These are phyloP conservation scores for Acipenser oxyrinchus DNA, from an alignment of 2,797 vertebrate genomes.

Conservation along the genomic window DNA sequence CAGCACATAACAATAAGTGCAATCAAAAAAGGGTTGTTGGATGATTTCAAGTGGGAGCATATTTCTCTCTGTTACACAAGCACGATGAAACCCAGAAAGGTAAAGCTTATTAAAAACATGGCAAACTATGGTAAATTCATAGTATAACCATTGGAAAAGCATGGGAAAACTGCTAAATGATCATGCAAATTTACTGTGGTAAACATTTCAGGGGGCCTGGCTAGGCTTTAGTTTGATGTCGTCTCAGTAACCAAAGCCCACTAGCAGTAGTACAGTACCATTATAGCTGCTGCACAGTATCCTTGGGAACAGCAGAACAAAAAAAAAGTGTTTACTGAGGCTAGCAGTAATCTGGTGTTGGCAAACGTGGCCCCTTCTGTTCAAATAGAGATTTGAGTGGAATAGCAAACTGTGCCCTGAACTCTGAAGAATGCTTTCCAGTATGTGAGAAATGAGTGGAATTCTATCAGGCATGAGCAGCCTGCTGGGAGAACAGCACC, in stretches of 20 bases:
- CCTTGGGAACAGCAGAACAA: constrained; percentile 42
- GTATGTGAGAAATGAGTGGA: constrained; percentile 29
- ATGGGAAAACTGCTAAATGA: no score
- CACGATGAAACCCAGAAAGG: no score
- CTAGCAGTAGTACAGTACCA: constrained; percentile 36
- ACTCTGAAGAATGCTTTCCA: constrained; percentile 16
- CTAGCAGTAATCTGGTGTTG: constrained; percentile 26
- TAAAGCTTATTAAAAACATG: no score
- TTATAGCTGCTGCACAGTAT: constrained; percentile 37
- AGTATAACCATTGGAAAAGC: no score
- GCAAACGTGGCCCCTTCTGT: constrained; percentile 24
- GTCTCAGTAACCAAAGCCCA: constrained; percentile 52
- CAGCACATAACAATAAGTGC: no score
- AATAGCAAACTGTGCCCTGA: constrained; percentile 11
- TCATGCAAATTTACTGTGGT: no score
- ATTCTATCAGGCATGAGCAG: constrained; percentile 27
- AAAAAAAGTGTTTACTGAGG: constrained; percentile 29
- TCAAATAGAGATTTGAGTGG: constrained; percentile 21
- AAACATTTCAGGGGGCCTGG: no score
- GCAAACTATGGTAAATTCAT: no score
- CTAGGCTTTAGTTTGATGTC: constrained; percentile 25
- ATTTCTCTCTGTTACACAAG: no score
- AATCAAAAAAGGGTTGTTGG: no score
- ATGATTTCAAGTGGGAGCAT: no score
- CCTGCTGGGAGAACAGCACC: constrained; percentile 13